These are phyloP conservation scores for Phymorhynchus buccinoides DNA, from an alignment of 1,140 invertebrate genomes.

Conservation along the genomic window DNA sequence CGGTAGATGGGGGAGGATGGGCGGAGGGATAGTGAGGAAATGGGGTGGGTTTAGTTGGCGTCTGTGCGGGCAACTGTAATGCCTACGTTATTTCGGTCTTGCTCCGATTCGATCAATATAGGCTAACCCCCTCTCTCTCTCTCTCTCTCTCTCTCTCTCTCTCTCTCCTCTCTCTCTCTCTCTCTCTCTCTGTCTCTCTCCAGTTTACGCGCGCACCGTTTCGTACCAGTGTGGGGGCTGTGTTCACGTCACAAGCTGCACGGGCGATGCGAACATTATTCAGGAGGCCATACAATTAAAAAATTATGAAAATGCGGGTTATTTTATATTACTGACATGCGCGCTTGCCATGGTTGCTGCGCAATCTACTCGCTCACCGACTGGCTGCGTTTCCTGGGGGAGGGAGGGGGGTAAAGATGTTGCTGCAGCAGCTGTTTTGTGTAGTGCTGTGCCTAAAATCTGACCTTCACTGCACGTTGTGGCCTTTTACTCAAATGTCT, in stretches of 20 bases:
- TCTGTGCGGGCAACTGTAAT: constrained; percentile 8
- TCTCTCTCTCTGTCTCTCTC: not conserved
- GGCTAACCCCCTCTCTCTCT: too few species aligned
- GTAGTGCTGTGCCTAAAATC: not conserved
- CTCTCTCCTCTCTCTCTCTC: constrained; percentile 1
- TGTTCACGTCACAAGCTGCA: constrained; percentile 50
- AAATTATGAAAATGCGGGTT: constrained; percentile 59
- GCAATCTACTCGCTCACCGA: not conserved
- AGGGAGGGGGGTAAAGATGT: not conserved
- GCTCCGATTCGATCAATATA: not conserved
- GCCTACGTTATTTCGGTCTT: constrained; percentile 23
- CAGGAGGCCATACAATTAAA: constrained; percentile 51
- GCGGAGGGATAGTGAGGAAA: not conserved
- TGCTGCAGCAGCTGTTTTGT: not conserved
- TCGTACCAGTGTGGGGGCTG: constrained; percentile 25
- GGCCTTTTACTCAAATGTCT: too few species aligned
- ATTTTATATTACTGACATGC: constrained; percentile 51
- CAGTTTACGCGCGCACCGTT: not conserved
- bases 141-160: not conserved
- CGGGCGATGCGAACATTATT: constrained; percentile 50
- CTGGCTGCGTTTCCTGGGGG: not conserved
- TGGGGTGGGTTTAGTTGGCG: not conserved
- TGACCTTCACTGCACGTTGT: not conserved
- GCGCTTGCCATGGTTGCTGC: constrained; percentile 2
- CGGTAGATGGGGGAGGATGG: not conserved